These are phyloP conservation scores for Leptopterna dolabrata DNA, from an alignment of 2,888 invertebrate genomes.

Conservation along the genomic window DNA sequence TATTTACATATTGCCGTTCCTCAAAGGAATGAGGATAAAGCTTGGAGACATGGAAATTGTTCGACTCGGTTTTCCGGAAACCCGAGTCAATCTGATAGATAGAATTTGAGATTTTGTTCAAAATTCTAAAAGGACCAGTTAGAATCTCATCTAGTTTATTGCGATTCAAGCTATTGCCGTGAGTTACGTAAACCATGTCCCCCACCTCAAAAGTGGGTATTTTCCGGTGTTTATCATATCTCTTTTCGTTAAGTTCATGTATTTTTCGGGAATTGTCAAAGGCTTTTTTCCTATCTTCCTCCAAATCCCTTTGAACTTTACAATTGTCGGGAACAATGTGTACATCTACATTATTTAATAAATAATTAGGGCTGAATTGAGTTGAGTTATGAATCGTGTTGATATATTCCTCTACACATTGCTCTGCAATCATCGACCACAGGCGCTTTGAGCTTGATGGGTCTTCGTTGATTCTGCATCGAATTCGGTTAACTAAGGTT, in stretches of 20 bases:
- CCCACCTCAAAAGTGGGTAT: background rate
- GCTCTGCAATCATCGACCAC: slow-evolving; percentile 9
- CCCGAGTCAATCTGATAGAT: slow-evolving; percentile 4
- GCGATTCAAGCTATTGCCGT: slow-evolving; percentile 2
- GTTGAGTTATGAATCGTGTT: slow-evolving; percentile 21
- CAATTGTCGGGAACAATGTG: background rate
- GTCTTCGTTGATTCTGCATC: background rate
- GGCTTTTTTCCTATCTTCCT: slow-evolving; percentile 51
- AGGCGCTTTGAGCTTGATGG: background rate
- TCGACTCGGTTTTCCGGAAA: background rate
- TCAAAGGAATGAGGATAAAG: background rate
- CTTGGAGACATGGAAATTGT: background rate
- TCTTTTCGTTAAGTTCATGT: slow-evolving; percentile 50
- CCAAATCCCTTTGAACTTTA: slow-evolving; percentile 41
- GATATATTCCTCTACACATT: slow-evolving; percentile 26
- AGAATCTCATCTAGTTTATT: background rate
- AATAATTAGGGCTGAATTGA: slow-evolving; percentile 21
- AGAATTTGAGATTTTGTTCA: background rate
- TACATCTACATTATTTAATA: slow-evolving; percentile 2
- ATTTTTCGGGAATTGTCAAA: slow-evolving; percentile 49
- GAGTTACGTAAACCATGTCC: slow-evolving; percentile 15
- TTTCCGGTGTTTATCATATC: slow-evolving; percentile 21
- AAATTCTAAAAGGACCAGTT: background rate
- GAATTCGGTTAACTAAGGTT: background rate
- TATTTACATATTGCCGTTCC: too few relatives aligned